Conservation (phyloP, 1,140 invertebrate genomes). For the Zelostemma sp. region DNA sequence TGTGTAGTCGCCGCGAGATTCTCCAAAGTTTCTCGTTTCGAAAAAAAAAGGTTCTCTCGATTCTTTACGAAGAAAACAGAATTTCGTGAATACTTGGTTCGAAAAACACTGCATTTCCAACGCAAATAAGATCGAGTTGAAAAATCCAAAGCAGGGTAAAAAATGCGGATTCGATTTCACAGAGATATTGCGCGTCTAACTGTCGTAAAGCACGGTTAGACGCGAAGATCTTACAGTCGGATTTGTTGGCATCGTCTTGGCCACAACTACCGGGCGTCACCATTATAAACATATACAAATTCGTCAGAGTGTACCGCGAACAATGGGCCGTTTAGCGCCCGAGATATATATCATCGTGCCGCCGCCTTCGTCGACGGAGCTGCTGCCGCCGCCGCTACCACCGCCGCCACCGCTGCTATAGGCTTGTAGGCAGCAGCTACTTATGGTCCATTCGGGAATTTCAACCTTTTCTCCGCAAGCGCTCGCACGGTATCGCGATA, state of each 20-base stretch:
- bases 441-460: constrained; percentile 54
- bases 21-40: too few species aligned
- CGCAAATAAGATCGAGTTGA: too few species aligned
- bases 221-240: constrained; percentile 34
- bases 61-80: too few species aligned
- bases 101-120: too few species aligned
- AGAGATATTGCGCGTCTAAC: constrained; percentile 25
- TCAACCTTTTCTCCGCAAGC: constrained; percentile 44
- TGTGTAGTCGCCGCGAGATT: too few species aligned
- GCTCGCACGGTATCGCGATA: constrained; percentile 42
- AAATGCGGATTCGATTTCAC: constrained; percentile 23
- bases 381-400: constrained; percentile 3
- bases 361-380: constrained; percentile 48
- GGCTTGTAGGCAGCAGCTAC: constrained; percentile 46
- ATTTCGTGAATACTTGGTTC: too few species aligned
- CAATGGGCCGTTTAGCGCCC: constrained; percentile 69
- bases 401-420: constrained; percentile 37
- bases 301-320: constrained; percentile 67
- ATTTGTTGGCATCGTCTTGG: constrained; percentile 48
- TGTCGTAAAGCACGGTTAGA: constrained; percentile 22
- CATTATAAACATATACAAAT: constrained; percentile 71
- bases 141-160: neutral
- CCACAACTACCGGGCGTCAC: constrained; percentile 51
- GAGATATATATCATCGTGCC: constrained; percentile 69
- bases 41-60: too few species aligned